These are phyloP conservation scores for Leptobrachium ailaonicum DNA, from an alignment of 2,113 vertebrate genomes.

Conservation along the genomic window DNA sequence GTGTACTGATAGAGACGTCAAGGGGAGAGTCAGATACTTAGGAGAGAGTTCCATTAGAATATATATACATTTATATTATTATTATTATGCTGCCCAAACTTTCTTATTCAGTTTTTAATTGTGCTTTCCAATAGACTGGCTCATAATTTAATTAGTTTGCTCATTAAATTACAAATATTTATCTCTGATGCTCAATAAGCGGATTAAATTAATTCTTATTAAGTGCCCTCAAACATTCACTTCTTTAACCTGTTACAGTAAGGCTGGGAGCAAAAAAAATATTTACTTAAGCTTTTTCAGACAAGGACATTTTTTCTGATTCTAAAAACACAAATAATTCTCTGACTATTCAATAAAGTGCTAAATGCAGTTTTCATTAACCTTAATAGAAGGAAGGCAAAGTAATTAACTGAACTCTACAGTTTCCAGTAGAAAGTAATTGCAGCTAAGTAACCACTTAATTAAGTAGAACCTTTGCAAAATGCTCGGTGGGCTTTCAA, in stretches of 20 bases:
- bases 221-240: conserved; percentile 49
- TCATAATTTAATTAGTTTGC: conserved; percentile 49
- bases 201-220: conserved; percentile 48
- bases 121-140: not conserved
- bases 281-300: not conserved
- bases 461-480: conserved; percentile 29
- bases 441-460: conserved; percentile 22
- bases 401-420: conserved; percentile 9
- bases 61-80: too few species aligned
- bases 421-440: conserved; percentile 34
- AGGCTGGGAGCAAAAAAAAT: conserved; percentile 16
- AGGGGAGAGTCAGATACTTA: too few species aligned
- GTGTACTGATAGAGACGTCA: too few species aligned
- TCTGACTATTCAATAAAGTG: conserved; percentile 20
- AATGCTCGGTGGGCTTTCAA: not conserved
- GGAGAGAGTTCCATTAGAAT: too few species aligned
- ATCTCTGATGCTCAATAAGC: not conserved
- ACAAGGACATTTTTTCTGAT: conserved; percentile 11
- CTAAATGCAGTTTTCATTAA: conserved; percentile 25
- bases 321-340: conserved; percentile 7
- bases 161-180: conserved; percentile 52
- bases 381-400: conserved; percentile 21
- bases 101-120: too few species aligned
- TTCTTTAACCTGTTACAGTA: conserved; percentile 41
- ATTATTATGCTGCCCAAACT: too few species aligned